Percentiles rank a stretch among this genome's conserved stretches.
Evolutionary conservation across 2,888 invertebrate species (phyloP).

Genomic region (Prosopocoilus inquinatus): DNA sequence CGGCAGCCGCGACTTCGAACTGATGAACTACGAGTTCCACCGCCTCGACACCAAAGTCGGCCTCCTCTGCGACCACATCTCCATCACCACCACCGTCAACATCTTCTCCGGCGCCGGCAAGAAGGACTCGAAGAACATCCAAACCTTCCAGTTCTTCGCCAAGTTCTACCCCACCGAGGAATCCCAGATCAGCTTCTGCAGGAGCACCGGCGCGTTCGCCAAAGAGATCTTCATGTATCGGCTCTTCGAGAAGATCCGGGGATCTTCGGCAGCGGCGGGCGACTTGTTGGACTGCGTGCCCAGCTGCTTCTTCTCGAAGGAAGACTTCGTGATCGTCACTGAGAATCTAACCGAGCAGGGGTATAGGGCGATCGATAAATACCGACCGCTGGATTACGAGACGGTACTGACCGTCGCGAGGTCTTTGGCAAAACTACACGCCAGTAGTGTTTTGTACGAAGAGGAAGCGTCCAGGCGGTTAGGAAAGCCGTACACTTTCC

Average conservation of each 20-base stretch:
- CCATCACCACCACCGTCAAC: constrained; percentile 22
- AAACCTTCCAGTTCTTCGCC: constrained; percentile 33
- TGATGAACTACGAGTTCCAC: constrained; percentile 22
- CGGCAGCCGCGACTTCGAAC: constrained; percentile 21
- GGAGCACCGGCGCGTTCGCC: constrained; percentile 30
- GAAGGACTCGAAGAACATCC: constrained; percentile 13
- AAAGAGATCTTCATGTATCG: constrained; percentile 24
- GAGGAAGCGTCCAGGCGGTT: constrained; percentile 23
- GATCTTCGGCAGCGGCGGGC: constrained; percentile 2
- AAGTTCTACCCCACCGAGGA: constrained; percentile 37
- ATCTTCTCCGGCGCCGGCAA: constrained; percentile 15
- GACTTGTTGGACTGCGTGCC: constrained; percentile 18
- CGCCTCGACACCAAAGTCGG: constrained; percentile 28
- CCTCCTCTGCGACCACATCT: constrained; percentile 37
- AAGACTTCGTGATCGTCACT: constrained; percentile 37
- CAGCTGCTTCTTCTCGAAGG: constrained; percentile 20
- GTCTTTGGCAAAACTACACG: constrained; percentile 44
- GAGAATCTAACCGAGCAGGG: constrained; percentile 45
- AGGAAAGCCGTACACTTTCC: constrained; percentile 28
- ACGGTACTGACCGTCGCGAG: constrained; percentile 36
- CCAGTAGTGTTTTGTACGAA: constrained; percentile 46
- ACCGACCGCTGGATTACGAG: constrained; percentile 34
- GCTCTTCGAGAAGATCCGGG: constrained; percentile 11
- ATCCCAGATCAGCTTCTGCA: constrained; percentile 33
- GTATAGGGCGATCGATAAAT: constrained; percentile 35